phyloP scores from a whole-genome alignment of 2,888 invertebrate genomes.

The Noctua fimbriata region DNA sequence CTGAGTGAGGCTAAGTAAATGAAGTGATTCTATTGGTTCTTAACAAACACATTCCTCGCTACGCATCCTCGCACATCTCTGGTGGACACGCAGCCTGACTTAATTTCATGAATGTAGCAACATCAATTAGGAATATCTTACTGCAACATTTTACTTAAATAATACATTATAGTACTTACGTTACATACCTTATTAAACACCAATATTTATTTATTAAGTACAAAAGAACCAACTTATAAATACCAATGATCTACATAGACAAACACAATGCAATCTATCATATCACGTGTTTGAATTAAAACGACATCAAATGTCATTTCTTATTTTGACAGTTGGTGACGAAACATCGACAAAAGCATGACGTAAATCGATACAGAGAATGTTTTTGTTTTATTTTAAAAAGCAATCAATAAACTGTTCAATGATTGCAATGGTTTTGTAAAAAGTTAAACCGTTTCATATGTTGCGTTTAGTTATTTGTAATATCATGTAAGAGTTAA shows the following conservation, averaged over 20 bases:
- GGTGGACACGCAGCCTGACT: not conserved
- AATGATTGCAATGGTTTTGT: slow-evolving; percentile 29
- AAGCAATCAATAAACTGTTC: slow-evolving; percentile 32
- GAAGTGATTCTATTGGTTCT: no score
- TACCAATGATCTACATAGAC: not conserved
- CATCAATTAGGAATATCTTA: not conserved
- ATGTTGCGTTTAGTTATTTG: slow-evolving; percentile 21
- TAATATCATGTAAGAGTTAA: slow-evolving; percentile 3
- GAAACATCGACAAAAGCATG: slow-evolving; percentile 21
- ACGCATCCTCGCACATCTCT: no score
- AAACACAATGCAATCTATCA: slow-evolving; percentile 1
- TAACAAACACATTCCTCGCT: no score
- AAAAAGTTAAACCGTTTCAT: slow-evolving; percentile 51
- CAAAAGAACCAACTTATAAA: not conserved
- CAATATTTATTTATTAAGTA: not conserved
- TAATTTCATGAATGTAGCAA: not conserved
- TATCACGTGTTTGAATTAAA: not conserved
- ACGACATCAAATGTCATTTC: not conserved
- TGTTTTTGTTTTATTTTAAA: slow-evolving; percentile 7
- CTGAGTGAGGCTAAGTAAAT: no score
- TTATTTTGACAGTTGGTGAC: slow-evolving; percentile 3
- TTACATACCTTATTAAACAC: not conserved
- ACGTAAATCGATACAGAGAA: slow-evolving; percentile 3
- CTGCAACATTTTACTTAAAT: not conserved
- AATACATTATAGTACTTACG: no score